Base-by-base conservation (phyloP, 1,140 invertebrate genomes). In the Camponotus pennsylvanicus region DNA sequence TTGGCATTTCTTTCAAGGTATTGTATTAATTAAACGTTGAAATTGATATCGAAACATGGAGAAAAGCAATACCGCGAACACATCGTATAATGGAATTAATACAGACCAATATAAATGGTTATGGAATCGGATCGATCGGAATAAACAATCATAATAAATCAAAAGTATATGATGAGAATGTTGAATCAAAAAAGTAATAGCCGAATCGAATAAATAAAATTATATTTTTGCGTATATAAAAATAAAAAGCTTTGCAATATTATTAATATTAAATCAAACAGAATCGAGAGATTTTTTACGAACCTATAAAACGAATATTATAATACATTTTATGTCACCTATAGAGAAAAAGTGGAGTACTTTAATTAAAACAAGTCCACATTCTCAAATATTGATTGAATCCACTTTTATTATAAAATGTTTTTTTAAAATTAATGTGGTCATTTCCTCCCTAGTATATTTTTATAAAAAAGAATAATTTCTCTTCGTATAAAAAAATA, bases 71-170 rank as follows among this genome's bases (percentile, higher is more conserved):
- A 83, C 79, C 40, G 69, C 45, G 55, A 75, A 13, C 27, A 42
- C 49, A 49, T 83, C 40, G 69, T 45, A 49, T 80, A 80, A 83
- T 83, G 79, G 79, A 83, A 83, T 83, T 83, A 83, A 83, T 83
- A 83, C n/a, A 75, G 69, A 83, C 40, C 40, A 55, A 73, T 69
- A 73, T 82, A 82, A 82, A 82, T 82, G 67, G 67, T 27, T 45
- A 37, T 57, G 34, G 21, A 55, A 80, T 34, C 79, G 13, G 69
- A 42, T 83, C 79, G 79, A 61, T 73, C 40, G 40, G 79, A 40
- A 83, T 83, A 83, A 83, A 83, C 79, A 83, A 83, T 83, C 69
- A 83, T 83, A 83, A 83, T 83, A 75, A 83, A 83, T 83, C 79
- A 75, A 61, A 59, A 75, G 69, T 75, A 40, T 34, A 83, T 45